phyloP scores from a whole-genome alignment of 2,888 invertebrate genomes.

The Synergus gifuensis region DNA sequence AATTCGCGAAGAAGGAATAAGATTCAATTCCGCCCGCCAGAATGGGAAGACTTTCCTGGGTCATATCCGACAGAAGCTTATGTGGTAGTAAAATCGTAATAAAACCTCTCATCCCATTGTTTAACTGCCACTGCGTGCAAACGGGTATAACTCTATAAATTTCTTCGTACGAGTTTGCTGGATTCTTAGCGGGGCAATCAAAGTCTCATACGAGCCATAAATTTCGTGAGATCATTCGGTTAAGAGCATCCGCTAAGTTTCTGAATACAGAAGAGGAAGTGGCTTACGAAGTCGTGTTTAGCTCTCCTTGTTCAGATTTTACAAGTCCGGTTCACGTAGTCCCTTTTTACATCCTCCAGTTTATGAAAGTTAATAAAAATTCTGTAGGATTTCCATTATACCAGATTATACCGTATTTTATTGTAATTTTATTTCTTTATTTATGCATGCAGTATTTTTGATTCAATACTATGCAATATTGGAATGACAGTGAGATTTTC shows the following conservation, averaged over 20 bases:
- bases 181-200: conserved; percentile 49
- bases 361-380: neutral
- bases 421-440: neutral
- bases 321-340: neutral
- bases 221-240: conserved; percentile 50
- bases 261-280: neutral
- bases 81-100: conserved; percentile 58
- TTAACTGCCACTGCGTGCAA: conserved; percentile 52
- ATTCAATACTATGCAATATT: neutral
- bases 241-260: conserved; percentile 44
- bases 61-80: conserved; percentile 44
- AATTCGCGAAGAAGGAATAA: conserved; percentile 51
- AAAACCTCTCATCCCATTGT: conserved; percentile 59
- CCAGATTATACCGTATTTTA: neutral
- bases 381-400: neutral
- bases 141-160: conserved; percentile 55
- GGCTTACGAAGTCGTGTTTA: neutral
- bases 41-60: conserved; percentile 41
- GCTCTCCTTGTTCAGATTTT: neutral
- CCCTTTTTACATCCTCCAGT: too few relatives aligned
- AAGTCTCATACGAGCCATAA: conserved; percentile 52
- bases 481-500: neutral
- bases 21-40: conserved; percentile 53
- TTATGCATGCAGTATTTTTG: neutral
- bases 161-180: conserved; percentile 43